Evolutionary conservation across 2,888 invertebrate genomes (phyloP), one percentile per base, ranked within the genome.

Genomic region (Nomada fucata): DNA sequence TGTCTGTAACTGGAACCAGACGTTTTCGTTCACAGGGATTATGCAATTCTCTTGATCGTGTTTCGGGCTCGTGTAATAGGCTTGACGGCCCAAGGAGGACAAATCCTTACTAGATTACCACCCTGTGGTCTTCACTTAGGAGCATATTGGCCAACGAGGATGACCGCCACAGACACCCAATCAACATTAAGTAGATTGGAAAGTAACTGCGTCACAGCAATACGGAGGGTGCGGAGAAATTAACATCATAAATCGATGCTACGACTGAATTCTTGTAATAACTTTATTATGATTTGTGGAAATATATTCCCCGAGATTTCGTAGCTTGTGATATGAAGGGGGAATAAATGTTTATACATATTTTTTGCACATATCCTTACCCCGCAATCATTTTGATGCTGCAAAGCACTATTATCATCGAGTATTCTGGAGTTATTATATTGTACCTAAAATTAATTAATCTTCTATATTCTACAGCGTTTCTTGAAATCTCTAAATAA

Each of bases 131-230:
- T n/a, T 70, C 29, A 36, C 70, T 50, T 70, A 36, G 7, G 20
- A 5, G 13, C 20, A 23, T 59, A 50, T 70, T 70, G 60, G 60
- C 50, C 50, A 50, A 29, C 29, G 47, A 59, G n/a, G 29, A 15
- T 36, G 15, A 60, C 10, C 5, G 70, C 29, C 59, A 60, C 29
- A 60, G 47, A 29, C 47, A 60, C 5, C 47, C 60, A 50, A 70
- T 70, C 70, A 60, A 15, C 47, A 70, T 29, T 60, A 70, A 59
- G 29, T 50, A 70, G 20, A 70, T 60, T 60, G 29, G 18, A 10
- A 68, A 68, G 15, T 42, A 42, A 68, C 18, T 42, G 10, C 11
- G 23, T 26, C 15, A 20, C 18, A 42, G 0, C 15, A 9, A 11
- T 15, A 52, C 20, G 9, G 2, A 42, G 10, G 5, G 1, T 42